These are phyloP conservation scores for Cephalotes varians DNA, from an alignment of 2,888 invertebrate genomes.

Conservation along the genomic window DNA sequence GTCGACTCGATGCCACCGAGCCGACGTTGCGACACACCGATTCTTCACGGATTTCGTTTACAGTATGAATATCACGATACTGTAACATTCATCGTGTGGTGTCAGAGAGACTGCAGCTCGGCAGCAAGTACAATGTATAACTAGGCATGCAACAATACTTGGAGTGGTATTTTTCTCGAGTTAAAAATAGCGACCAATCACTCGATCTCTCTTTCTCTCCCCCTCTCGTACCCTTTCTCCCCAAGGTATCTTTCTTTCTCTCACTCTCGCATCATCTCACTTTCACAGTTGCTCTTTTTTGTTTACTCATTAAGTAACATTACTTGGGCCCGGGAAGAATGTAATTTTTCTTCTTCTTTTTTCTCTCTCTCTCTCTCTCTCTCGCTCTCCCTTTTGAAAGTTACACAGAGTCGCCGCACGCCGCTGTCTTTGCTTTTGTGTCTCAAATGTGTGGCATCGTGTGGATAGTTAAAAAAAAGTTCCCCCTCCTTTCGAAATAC, in stretches of 20 bases:
- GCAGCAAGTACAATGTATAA: slow-evolving; percentile 76
- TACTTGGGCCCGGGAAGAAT: slow-evolving; percentile 85
- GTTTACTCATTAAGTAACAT: slow-evolving; percentile 76
- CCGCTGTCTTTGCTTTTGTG: slow-evolving; percentile 64
- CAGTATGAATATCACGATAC: no score
- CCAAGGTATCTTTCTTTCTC: slow-evolving; percentile 50
- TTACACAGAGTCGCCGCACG: slow-evolving; percentile 74
- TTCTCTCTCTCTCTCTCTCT: slow-evolving; percentile 42
- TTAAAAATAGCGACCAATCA: slow-evolving; percentile 81
- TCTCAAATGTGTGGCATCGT: slow-evolving; percentile 11
- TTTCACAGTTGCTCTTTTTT: slow-evolving; percentile 57
- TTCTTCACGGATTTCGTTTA: slow-evolving; percentile 58
- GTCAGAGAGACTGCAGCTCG: slow-evolving; percentile 47
- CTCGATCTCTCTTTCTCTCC: slow-evolving; percentile 55
- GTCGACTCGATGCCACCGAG: slow-evolving; percentile 7
- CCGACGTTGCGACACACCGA: slow-evolving; percentile 24
- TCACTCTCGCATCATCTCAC: slow-evolving; percentile 60
- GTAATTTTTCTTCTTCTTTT: slow-evolving; percentile 74
- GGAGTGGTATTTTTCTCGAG: slow-evolving; percentile 74
- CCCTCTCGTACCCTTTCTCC: slow-evolving; percentile 22
- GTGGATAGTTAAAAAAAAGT: slow-evolving; percentile 38
- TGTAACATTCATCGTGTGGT: slow-evolving; percentile 65
- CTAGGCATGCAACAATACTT: slow-evolving; percentile 85
- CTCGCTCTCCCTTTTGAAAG: slow-evolving; percentile 43
- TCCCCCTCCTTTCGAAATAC: slow-evolving; percentile 11